These are phyloP conservation scores for Micromys minutus DNA, from an alignment of 2,113 vertebrate genomes.

Conservation along the genomic window DNA sequence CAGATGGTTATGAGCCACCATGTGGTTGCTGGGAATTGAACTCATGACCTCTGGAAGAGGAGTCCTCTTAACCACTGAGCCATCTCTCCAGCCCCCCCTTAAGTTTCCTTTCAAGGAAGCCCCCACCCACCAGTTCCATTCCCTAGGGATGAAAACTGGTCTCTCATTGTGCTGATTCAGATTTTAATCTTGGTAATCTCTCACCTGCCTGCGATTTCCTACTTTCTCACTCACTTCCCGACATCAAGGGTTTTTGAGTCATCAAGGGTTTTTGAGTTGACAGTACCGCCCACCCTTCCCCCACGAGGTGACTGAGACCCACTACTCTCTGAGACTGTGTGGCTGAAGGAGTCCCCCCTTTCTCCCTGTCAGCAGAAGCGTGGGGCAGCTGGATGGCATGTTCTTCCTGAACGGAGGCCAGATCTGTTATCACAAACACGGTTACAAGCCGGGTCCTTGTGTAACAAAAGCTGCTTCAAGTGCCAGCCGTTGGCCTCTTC, in stretches of 20 bases:
- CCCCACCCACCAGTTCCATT: too few species aligned
- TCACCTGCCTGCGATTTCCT: neutral
- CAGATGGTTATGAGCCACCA: too few species aligned
- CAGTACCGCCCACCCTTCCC: neutral
- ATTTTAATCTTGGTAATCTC: neutral
- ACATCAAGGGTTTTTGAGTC: neutral
- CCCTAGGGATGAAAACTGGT: neutral
- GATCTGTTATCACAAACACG: neutral
- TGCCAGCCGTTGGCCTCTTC: conserved; percentile 27
- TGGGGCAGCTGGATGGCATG: accelerated
- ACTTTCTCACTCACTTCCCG: too few species aligned
- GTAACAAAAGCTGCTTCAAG: neutral
- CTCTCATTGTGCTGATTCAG: neutral
- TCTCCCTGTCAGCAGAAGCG: accelerated
- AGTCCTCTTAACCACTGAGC: too few species aligned
- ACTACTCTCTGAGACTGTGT: accelerated
- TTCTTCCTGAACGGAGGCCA: neutral
- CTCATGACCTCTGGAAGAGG: too few species aligned
- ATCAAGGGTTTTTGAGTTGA: too few species aligned
- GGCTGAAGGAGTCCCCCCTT: neutral
- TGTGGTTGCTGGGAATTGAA: too few species aligned
- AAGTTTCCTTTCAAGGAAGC: neutral
- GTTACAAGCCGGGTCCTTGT: conserved; percentile 14
- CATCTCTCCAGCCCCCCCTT: too few species aligned
- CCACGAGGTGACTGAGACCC: neutral